A percentile compares a stretch with the other conserved stretches of the same genome.
phyloP scores from a whole-genome alignment of 2,113 vertebrate species.

The Redunca redunca region DNA sequence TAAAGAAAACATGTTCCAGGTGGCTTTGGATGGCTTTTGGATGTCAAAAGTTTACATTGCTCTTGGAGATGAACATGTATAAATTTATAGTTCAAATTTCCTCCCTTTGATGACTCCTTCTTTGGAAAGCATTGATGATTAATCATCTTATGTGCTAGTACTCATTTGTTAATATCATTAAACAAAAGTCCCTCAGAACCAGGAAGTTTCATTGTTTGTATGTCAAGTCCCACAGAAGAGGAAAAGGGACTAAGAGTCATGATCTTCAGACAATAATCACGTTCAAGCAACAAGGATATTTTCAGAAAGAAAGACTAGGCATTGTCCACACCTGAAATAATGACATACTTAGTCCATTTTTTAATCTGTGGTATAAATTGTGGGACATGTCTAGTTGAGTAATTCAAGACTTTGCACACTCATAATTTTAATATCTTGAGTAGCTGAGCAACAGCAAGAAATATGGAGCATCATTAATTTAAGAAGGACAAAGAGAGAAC shows the following conservation, averaged over 20 bases:
- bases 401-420: neutral
- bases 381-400: neutral
- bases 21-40: neutral
- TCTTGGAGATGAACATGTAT: neutral
- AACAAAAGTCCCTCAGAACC: neutral
- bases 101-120: neutral
- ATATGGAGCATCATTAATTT: neutral
- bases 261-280: neutral
- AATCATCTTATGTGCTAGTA: neutral
- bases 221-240: neutral
- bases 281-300: neutral
- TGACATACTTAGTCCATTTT: neutral
- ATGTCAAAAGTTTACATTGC: neutral
- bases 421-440: neutral
- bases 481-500: neutral
- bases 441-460: neutral
- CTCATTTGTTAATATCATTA: neutral
- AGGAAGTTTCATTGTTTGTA: neutral
- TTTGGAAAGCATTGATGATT: neutral
- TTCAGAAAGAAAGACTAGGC: neutral
- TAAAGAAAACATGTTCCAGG: neutral
- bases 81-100: neutral
- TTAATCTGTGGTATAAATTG: neutral
- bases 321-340: fast-evolving
- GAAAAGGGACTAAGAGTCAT: neutral